Evolutionary conservation across 2,113 vertebrate genomes (phyloP).

Genomic region (Mormyrus lacerda): DNA sequence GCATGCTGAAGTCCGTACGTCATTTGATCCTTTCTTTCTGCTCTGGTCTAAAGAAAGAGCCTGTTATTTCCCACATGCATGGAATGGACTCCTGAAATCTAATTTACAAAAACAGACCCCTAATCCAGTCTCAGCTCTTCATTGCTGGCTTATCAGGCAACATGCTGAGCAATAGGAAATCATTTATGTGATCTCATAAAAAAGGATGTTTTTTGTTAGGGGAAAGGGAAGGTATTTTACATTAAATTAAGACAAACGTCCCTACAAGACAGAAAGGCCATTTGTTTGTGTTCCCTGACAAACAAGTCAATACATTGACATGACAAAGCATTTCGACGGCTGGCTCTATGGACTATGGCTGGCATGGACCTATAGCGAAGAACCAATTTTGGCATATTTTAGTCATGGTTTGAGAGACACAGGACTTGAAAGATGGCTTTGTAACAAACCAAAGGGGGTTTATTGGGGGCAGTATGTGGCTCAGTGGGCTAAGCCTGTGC

Average conservation of each 20-base stretch:
- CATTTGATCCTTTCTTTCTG: no score
- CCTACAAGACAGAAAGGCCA: conserved; percentile 11
- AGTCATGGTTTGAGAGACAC: no score
- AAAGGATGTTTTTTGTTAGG: conserved; percentile 8
- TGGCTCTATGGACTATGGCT: neutral
- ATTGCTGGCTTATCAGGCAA: conserved; percentile 22
- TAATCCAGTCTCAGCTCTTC: conserved; percentile 29
- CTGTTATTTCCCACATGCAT: conserved; percentile 30
- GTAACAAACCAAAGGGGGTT: no score
- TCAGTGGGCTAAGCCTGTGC: no score
- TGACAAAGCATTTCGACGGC: conserved; percentile 3
- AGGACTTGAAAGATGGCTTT: no score
- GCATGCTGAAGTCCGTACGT: neutral
- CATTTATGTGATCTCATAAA: conserved; percentile 3
- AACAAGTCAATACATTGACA: conserved; percentile 16
- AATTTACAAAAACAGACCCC: conserved; percentile 51
- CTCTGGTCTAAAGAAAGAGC: neutral
- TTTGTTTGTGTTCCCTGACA: conserved; percentile 14
- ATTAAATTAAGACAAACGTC: conserved; percentile 6
- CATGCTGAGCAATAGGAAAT: conserved; percentile 12
- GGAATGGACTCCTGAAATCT: conserved; percentile 44
- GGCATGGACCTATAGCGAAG: conserved; percentile 16
- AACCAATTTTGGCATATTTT: conserved; percentile 27
- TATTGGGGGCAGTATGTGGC: no score
- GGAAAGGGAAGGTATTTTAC: conserved; percentile 23